A percentile compares a stretch with the other conserved stretches of the same genome.
Evolutionary conservation across 2,797 vertebrate genomes (phyloP).

Genomic region (Varecia variegata): DNA sequence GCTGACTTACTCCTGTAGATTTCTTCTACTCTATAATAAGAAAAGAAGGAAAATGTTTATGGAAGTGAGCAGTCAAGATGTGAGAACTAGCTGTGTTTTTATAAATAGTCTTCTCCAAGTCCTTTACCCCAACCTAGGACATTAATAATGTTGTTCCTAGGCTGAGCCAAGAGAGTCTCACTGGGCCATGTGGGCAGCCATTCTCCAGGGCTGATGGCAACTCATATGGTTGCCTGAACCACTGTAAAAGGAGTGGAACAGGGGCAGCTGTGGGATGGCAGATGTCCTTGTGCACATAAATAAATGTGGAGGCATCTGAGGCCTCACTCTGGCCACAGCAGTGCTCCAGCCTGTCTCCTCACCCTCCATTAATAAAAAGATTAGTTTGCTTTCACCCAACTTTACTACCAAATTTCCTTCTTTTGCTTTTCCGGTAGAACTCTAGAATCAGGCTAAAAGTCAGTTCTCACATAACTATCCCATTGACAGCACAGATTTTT

Average conservation of each 20-base stretch:
- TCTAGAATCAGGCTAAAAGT: background rate
- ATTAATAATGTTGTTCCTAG: background rate
- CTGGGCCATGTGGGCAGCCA: too few relatives aligned
- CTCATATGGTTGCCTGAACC: background rate
- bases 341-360: background rate
- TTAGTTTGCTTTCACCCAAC: background rate
- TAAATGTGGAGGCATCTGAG: background rate
- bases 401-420: background rate
- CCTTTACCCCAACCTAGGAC: background rate
- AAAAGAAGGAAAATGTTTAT: background rate
- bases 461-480: background rate
- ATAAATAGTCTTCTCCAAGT: background rate
- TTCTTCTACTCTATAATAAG: background rate
- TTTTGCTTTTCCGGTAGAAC: background rate
- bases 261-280: background rate
- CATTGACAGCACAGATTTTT: background rate
- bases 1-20: background rate
- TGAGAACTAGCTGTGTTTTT: background rate
- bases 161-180: background rate
- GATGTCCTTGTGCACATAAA: background rate
- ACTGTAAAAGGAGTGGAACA: background rate
- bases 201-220: background rate
- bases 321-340: background rate
- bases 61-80: background rate
- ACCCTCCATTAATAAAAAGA: background rate